Percentiles rank a stretch among this genome's conserved stretches.
phyloP scores from a whole-genome alignment of 2,797 vertebrate genomes.

The Pangasius macronema region DNA sequence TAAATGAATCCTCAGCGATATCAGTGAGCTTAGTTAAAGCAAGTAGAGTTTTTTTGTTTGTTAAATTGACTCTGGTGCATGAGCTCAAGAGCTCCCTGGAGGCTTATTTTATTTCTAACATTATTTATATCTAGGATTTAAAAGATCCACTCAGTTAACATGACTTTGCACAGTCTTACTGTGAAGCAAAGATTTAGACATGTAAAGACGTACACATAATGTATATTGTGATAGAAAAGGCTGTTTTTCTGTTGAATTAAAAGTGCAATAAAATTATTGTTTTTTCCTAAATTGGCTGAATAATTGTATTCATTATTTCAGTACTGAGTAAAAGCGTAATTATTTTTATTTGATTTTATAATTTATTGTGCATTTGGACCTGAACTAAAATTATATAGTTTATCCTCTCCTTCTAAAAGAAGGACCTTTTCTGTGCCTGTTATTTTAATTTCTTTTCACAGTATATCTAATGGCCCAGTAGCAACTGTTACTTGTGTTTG shows the following conservation, averaged over 20 bases:
- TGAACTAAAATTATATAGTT: neutral
- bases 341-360: neutral
- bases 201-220: neutral
- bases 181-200: neutral
- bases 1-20: neutral
- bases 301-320: constrained; percentile 4
- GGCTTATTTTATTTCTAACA: neutral
- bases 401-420: neutral
- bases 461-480: neutral
- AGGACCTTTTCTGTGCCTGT: neutral
- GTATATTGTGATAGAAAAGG: neutral
- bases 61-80: neutral
- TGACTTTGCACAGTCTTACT: neutral
- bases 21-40: neutral
- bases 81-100: neutral
- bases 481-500: constrained; percentile 50
- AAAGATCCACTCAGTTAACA: neutral
- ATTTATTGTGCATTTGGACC: neutral
- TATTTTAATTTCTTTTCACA: neutral
- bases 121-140: neutral
- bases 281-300: neutral
- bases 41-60: neutral
- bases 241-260: neutral
- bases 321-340: neutral
- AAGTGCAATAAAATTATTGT: neutral